Conservation (phyloP, 2,113 vertebrate genomes). For the Pithys albifrons region DNA sequence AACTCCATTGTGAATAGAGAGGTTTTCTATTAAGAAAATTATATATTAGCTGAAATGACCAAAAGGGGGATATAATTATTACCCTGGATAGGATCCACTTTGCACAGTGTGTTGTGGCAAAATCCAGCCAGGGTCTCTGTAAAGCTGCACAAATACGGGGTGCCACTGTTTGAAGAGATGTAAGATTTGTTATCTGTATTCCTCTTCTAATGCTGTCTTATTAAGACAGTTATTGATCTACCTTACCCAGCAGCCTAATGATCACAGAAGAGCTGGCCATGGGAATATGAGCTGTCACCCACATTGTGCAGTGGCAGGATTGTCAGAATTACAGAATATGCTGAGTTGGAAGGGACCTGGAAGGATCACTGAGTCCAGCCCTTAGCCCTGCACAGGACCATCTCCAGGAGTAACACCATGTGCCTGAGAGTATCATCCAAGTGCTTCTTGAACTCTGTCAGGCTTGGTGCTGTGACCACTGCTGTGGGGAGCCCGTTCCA, state of each 20-base stretch:
- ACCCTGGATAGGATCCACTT: neutral
- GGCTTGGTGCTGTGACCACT: neutral
- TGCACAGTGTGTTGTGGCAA: neutral
- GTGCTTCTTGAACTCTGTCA: neutral
- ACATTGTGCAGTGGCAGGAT: fast-evolving
- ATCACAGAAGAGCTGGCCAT: neutral
- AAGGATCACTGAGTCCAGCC: neutral
- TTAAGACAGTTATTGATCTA: neutral
- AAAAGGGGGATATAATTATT: neutral
- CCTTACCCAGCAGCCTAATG: neutral
- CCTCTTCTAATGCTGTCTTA: neutral
- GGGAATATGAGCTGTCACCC: neutral
- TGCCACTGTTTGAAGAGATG: neutral
- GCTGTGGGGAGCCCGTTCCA: neutral
- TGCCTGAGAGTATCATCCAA: neutral
- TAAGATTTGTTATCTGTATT: neutral
- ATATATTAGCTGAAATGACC: neutral
- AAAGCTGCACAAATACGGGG: neutral
- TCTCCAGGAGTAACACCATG: neutral
- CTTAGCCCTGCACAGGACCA: neutral
- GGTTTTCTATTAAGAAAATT: neutral
- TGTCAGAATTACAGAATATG: neutral
- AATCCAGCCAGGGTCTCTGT: neutral
- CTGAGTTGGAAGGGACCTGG: neutral
- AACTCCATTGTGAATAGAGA: neutral